Conservation (phyloP, 2,113 vertebrate genomes). For the Capreolus pygargus region DNA sequence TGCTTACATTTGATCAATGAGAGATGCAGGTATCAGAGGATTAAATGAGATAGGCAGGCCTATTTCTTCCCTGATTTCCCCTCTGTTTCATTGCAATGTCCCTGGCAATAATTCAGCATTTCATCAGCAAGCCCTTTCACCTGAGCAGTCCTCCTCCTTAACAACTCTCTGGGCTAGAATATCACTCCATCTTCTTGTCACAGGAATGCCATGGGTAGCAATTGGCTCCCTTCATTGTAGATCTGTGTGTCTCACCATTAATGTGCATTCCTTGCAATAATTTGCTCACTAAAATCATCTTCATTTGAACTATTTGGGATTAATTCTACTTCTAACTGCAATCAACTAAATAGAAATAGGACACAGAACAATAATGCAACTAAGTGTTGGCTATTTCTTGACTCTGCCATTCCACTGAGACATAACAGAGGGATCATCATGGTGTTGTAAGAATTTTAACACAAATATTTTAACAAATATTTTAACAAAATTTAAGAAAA, state of each 20-base stretch:
- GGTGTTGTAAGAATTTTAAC: background rate
- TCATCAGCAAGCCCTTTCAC: background rate
- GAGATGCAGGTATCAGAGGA: background rate
- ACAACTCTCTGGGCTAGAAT: background rate
- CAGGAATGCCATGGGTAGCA: background rate
- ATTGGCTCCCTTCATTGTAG: background rate
- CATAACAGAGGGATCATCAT: background rate
- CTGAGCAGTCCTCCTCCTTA: background rate
- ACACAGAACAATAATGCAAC: background rate
- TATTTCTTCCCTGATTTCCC: background rate
- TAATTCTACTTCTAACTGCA: background rate
- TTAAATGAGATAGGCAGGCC: background rate
- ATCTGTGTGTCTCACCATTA: background rate
- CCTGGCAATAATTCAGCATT: background rate
- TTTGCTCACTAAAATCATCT: background rate
- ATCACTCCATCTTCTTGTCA: background rate
- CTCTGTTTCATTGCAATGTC: background rate
- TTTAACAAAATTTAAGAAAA: background rate
- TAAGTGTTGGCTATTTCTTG: background rate
- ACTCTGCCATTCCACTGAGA: too few species aligned
- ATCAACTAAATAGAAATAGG: background rate
- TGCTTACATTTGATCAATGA: background rate
- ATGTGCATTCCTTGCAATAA: background rate
- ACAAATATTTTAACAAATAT: background rate
- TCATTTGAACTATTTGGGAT: background rate